phyloP scores from a whole-genome alignment of 2,888 invertebrate species.

The Acanthopleura granulata region DNA sequence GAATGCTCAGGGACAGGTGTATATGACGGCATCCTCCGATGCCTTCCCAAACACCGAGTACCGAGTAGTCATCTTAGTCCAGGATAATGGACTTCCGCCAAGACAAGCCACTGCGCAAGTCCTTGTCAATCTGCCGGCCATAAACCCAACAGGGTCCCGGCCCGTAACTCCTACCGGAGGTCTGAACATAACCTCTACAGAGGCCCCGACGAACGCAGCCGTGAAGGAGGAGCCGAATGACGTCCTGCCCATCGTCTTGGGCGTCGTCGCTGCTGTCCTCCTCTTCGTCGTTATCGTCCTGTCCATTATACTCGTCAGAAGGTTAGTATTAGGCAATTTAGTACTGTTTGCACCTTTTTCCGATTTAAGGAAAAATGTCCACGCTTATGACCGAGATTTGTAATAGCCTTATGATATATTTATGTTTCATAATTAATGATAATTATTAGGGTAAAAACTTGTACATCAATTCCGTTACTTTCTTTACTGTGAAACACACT shows the following conservation, averaged over 20 bases:
- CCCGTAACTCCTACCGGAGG: background rate
- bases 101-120: conserved; percentile 39
- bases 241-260: conserved; percentile 24
- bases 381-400: too few relatives aligned
- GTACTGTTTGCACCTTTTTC: too few relatives aligned
- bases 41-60: conserved; percentile 38
- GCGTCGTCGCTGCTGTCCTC: conserved; percentile 29
- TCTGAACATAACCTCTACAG: conserved; percentile 25
- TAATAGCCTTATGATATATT: background rate
- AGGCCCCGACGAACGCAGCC: conserved; percentile 6
- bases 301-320: conserved; percentile 42
- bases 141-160: conserved; percentile 22
- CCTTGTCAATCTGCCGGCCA: conserved; percentile 43
- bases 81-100: conserved; percentile 44
- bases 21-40: conserved; percentile 33
- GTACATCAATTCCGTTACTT: too few relatives aligned
- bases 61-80: conserved; percentile 41
- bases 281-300: conserved; percentile 43
- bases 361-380: too few relatives aligned
- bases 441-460: too few relatives aligned
- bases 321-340: conserved; percentile 29
- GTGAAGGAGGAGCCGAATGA: conserved; percentile 19
- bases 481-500: too few relatives aligned
- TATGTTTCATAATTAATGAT: background rate
- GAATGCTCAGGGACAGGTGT: conserved; percentile 39